Conservation (phyloP, 2,797 vertebrate genomes). For the Tolypeutes matacus region DNA sequence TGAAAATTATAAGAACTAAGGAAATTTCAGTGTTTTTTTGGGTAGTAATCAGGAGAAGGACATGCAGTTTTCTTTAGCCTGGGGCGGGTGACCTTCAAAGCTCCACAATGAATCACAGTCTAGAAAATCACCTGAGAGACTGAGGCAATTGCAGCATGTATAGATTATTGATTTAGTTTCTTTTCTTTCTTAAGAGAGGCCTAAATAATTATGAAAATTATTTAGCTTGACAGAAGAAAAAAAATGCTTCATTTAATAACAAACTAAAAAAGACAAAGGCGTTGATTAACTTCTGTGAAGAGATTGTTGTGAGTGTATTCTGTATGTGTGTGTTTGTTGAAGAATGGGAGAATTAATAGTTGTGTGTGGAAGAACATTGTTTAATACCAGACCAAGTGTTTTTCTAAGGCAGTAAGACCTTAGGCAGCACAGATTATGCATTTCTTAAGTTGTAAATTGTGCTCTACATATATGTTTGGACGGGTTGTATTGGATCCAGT, state of each 20-base stretch:
- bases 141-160: neutral
- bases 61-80: neutral
- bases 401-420: neutral
- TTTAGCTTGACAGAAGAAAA: constrained; percentile 38
- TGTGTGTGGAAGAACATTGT: neutral
- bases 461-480: neutral
- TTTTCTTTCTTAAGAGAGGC: constrained; percentile 9
- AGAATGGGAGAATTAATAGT: neutral
- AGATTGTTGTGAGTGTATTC: neutral
- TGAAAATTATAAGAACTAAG: constrained; percentile 10
- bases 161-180: neutral
- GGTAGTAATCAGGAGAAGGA: neutral
- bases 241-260: neutral
- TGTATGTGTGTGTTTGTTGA: neutral
- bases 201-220: constrained; percentile 8
- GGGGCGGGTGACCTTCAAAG: neutral
- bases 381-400: neutral
- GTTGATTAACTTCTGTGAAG: neutral
- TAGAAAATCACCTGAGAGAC: neutral
- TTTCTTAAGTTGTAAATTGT: neutral
- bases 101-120: neutral
- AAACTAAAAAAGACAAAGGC: constrained; percentile 28
- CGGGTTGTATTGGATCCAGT: neutral
- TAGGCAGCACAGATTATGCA: neutral
- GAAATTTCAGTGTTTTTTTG: neutral